These are phyloP conservation scores for Caenorhabditis drosophilae DNA, from an alignment of 2,888 invertebrate species.

Conservation along the genomic window DNA sequence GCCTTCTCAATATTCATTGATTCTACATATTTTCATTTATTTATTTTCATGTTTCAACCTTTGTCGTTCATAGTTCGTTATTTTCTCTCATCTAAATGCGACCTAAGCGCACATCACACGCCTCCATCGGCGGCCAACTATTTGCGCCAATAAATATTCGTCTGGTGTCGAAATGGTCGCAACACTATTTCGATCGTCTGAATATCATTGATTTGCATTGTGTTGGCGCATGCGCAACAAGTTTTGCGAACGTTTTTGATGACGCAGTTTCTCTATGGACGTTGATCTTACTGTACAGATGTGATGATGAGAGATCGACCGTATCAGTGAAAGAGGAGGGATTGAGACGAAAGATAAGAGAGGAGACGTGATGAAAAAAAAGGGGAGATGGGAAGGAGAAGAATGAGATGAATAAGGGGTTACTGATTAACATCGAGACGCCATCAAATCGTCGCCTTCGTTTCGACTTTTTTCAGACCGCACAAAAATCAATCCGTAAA, in stretches of 20 bases:
- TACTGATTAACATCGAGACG: too few relatives aligned
- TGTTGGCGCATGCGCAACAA: constrained; percentile 37
- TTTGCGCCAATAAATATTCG: too few relatives aligned
- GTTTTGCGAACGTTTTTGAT: constrained; percentile 51
- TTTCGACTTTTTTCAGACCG: too few relatives aligned
- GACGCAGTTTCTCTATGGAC: constrained; percentile 55
- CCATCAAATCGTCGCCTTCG: too few relatives aligned
- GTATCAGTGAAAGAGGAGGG: too few relatives aligned
- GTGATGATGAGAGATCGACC: constrained; percentile 27
- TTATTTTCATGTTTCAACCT: constrained; percentile 25
- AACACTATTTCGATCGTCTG: constrained; percentile 38
- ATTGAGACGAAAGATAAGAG: too few relatives aligned
- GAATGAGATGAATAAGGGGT: too few relatives aligned
- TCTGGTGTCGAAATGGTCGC: constrained; percentile 43
- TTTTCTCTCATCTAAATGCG: too few relatives aligned
- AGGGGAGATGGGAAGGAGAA: too few relatives aligned
- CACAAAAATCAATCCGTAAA: too few relatives aligned
- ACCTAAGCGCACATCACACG: too few relatives aligned
- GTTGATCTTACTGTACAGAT: constrained; percentile 48
- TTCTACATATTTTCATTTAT: background rate
- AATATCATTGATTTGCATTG: constrained; percentile 28
- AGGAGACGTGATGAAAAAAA: constrained; percentile 8
- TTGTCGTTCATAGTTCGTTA: constrained; percentile 55
- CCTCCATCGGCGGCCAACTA: too few relatives aligned
- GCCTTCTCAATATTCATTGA: background rate